These are phyloP conservation scores for Hexactinellida sp. DNA, from an alignment of 37 sponge, comb jelly and placozoan species.

Conservation along the genomic window DNA sequence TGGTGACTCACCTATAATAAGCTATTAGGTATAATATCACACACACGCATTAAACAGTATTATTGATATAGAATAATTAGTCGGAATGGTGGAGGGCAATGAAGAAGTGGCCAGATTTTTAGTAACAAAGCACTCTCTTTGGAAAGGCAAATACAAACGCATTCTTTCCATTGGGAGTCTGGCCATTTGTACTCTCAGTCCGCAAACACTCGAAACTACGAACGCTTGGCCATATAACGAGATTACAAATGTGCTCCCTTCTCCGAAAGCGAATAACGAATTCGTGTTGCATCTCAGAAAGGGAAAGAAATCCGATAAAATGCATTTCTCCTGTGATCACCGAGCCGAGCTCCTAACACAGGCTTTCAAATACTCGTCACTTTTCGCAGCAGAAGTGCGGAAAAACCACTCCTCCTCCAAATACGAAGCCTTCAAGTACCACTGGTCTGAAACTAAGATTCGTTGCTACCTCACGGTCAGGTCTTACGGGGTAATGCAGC, in stretches of 20 bases:
- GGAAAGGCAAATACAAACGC: constrained; percentile 93
- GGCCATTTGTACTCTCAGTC: constrained; percentile 78
- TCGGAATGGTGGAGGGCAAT: constrained; percentile 31
- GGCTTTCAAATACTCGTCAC: constrained; percentile 27
- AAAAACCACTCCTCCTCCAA: constrained; percentile 16
- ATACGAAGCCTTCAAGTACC: constrained; percentile 65
- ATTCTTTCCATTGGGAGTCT: constrained; percentile 74
- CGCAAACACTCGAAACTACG: constrained; percentile 66
- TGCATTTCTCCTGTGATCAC: constrained; percentile 89
- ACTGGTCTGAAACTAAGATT: constrained; percentile 68
- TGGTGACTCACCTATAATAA: too few species aligned
- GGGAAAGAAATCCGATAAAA: constrained; percentile 55
- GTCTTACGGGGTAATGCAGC: constrained; percentile 48
- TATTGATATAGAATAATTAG: too few species aligned
- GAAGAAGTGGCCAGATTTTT: constrained; percentile 71
- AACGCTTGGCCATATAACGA: constrained; percentile 92
- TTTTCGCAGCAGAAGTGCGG: constrained; percentile 9
- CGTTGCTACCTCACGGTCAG: constrained; percentile 25
- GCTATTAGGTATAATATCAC: too few species aligned
- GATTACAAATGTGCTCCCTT: constrained; percentile 64
- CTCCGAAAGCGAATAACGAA: constrained; percentile 83
- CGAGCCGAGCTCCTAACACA: constrained; percentile 81
- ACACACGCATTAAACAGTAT: too few species aligned
- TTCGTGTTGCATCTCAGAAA: constrained; percentile 74
- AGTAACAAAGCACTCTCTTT: constrained; percentile 84